These are phyloP conservation scores for Pteropus alecto DNA, from an alignment of 2,113 vertebrate genomes.

Conservation along the genomic window DNA sequence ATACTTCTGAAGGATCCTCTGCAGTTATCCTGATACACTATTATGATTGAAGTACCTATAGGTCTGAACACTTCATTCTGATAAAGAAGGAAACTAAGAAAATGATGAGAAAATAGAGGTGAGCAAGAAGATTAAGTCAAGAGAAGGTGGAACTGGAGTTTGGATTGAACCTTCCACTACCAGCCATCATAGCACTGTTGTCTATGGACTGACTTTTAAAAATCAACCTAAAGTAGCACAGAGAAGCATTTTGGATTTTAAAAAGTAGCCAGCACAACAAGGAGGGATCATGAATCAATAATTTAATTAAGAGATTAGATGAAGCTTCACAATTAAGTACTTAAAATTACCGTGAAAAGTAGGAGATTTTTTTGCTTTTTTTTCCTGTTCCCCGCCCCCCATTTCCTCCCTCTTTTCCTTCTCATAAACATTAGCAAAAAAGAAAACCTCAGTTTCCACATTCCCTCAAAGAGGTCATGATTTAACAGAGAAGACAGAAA, in stretches of 20 bases:
- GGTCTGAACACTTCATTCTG: neutral
- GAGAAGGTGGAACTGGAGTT: neutral
- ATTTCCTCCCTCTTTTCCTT: neutral
- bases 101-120: neutral
- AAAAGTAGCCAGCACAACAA: neutral
- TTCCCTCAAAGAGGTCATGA: neutral
- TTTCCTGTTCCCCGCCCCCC: neutral
- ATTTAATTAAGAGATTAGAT: neutral
- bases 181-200: neutral
- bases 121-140: neutral
- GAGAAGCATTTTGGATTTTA: neutral
- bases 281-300: neutral
- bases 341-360: neutral
- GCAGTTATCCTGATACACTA: neutral
- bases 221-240: neutral
- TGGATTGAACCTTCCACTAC: neutral
- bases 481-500: neutral
- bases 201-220: neutral
- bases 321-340: neutral
- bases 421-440: neutral
- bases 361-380: neutral
- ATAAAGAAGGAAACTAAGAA: constrained; percentile 4
- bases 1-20: neutral
- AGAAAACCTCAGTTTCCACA: neutral
- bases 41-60: neutral